Percentiles rank a stretch among this genome's conserved stretches.
These are phyloP conservation scores for Diglossa cyanea DNA, from an alignment of 2,797 vertebrate genomes.

Conservation along the genomic window DNA sequence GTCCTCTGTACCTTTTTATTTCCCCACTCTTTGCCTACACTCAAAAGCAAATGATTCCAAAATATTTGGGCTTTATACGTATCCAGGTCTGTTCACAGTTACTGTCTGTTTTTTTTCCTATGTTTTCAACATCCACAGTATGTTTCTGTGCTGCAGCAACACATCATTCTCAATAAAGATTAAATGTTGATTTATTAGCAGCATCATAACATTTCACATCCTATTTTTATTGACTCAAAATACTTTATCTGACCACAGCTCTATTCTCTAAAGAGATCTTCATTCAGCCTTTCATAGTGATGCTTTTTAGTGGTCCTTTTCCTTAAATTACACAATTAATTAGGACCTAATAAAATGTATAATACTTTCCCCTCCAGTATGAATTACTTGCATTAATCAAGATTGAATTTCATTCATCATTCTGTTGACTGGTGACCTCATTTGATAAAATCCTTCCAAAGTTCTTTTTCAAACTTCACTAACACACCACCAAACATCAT, in stretches of 20 bases:
- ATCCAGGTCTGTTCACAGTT: not conserved
- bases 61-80: not conserved
- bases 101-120: not conserved
- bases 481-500: not conserved
- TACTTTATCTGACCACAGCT: conserved; percentile 28
- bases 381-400: conserved; percentile 42
- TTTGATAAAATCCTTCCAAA: conserved; percentile 20
- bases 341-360: conserved; percentile 37
- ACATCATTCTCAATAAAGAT: not conserved
- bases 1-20: not conserved
- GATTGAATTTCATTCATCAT: conserved; percentile 44
- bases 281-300: not conserved
- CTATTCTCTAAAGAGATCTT: conserved; percentile 1
- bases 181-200: not conserved
- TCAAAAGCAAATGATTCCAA: not conserved
- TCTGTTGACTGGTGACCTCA: conserved; percentile 30
- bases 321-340: conserved; percentile 49
- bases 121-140: not conserved
- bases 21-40: not conserved
- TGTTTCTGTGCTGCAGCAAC: not conserved
- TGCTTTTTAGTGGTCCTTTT: conserved; percentile 4
- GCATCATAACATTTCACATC: not conserved
- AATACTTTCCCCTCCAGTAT: not conserved
- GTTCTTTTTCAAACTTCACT: not conserved
- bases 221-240: conserved; percentile 19